Evolutionary conservation across 2,797 vertebrate species (phyloP).

Genomic region (Eulemur albifrons): DNA sequence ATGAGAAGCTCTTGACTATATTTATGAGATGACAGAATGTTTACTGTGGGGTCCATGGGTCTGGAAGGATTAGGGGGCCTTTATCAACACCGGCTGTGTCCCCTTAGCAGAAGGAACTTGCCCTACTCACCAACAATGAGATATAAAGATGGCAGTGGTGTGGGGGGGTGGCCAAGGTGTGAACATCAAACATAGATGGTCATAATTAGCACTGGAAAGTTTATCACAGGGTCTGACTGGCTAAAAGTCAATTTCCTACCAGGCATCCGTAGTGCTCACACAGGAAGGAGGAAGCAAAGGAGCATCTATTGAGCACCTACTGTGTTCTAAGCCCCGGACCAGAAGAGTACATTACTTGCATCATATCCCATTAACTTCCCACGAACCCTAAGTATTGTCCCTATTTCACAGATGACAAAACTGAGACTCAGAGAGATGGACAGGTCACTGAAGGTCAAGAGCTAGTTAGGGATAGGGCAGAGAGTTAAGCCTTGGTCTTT

Average conservation of each 20-base stretch:
- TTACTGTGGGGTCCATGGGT: background rate
- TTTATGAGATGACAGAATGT: background rate
- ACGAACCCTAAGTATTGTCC: background rate
- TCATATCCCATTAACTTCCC: background rate
- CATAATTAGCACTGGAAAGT: background rate
- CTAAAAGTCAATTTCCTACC: background rate
- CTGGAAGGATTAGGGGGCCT: background rate
- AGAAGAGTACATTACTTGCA: rapidly evolving
- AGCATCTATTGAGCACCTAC: background rate
- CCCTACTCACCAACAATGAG: background rate
- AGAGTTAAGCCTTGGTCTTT: background rate
- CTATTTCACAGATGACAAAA: background rate
- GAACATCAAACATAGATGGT: background rate
- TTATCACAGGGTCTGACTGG: background rate
- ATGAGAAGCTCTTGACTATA: background rate
- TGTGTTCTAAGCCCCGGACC: background rate
- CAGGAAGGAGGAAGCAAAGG: background rate
- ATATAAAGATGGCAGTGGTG: no score
- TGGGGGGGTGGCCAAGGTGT: no score
- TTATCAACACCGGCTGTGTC: background rate
- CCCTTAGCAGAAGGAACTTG: background rate
- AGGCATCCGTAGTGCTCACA: background rate
- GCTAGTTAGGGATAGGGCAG: background rate
- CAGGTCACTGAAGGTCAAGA: background rate
- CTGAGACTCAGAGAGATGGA: background rate